Evolutionary conservation across 2,888 invertebrate genomes (phyloP).

Genomic region (Drosophila fulvimacula): DNA sequence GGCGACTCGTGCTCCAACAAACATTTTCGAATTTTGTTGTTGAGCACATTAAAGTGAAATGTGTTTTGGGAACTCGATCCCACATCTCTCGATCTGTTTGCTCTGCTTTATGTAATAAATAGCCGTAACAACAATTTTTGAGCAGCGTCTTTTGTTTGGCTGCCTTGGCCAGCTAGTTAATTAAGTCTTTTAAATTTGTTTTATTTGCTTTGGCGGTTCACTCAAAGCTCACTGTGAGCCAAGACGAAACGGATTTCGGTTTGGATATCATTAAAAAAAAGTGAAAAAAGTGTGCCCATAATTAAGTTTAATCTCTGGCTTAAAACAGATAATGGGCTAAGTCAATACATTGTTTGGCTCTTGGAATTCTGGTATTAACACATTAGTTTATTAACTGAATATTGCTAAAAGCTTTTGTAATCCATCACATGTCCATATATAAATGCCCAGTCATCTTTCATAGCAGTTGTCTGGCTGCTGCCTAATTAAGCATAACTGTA

Average conservation of each 20-base stretch:
- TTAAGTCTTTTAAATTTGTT: slow-evolving; percentile 65
- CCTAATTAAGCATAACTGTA: slow-evolving; percentile 56
- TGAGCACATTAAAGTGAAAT: slow-evolving; percentile 6
- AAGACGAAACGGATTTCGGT: slow-evolving; percentile 15
- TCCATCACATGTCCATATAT: background rate
- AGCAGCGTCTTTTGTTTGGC: slow-evolving; percentile 37
- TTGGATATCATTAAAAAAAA: slow-evolving; percentile 5
- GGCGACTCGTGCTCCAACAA: slow-evolving; percentile 16
- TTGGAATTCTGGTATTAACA: slow-evolving; percentile 1
- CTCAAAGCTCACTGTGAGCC: slow-evolving; percentile 9
- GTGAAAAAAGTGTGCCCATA: slow-evolving; percentile 22
- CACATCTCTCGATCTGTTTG: slow-evolving; percentile 11
- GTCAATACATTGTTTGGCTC: slow-evolving; percentile 2
- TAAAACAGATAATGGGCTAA: background rate
- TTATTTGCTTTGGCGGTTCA: slow-evolving; percentile 24
- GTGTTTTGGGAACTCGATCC: slow-evolving; percentile 13
- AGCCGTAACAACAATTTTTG: slow-evolving; percentile 40
- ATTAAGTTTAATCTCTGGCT: slow-evolving; percentile 3
- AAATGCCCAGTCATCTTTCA: slow-evolving; percentile 8
- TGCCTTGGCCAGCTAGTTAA: slow-evolving; percentile 42
- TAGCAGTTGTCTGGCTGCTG: background rate
- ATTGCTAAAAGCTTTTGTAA: slow-evolving; percentile 1
- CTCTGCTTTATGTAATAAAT: slow-evolving; percentile 62
- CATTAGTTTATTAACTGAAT: background rate
- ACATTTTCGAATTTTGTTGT: slow-evolving; percentile 28